phyloP scores from a whole-genome alignment of 2,113 vertebrate species.

The Coracopsis vasa region DNA sequence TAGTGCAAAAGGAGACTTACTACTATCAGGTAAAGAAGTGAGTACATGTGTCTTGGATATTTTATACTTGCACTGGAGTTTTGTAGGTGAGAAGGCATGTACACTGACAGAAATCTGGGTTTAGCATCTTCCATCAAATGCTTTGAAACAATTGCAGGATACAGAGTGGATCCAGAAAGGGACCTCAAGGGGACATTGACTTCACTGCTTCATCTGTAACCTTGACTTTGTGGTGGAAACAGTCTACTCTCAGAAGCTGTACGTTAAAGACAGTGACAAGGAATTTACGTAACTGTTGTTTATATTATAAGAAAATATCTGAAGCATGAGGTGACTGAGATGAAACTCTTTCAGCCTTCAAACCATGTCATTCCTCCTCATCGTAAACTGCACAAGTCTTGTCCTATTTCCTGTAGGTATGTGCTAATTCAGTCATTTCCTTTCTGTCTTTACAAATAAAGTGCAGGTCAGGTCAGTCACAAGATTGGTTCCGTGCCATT shows the following conservation, averaged over 20 bases:
- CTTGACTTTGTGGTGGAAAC: constrained; percentile 10
- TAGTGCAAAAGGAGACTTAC: background rate
- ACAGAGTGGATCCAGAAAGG: background rate
- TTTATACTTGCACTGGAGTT: background rate
- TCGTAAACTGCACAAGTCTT: background rate
- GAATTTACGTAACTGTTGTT: background rate
- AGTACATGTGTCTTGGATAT: background rate
- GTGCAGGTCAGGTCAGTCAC: constrained; percentile 68
- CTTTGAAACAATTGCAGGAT: constrained; percentile 60
- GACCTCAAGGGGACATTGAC: background rate
- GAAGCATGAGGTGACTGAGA: background rate
- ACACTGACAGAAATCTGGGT: background rate
- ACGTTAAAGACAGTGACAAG: background rate
- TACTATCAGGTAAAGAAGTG: background rate
- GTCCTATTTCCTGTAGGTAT: background rate
- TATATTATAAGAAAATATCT: background rate
- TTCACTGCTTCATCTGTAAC: constrained; percentile 41
- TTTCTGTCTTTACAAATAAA: background rate
- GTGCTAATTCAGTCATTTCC: constrained; percentile 24
- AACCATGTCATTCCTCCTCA: background rate
- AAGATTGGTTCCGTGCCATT: constrained; percentile 93
- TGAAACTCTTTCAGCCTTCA: background rate
- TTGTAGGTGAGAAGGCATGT: background rate
- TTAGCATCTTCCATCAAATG: background rate
- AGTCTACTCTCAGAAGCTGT: background rate